Conservation (phyloP, 2,888 invertebrate species). For the Colletes collaris region DNA sequence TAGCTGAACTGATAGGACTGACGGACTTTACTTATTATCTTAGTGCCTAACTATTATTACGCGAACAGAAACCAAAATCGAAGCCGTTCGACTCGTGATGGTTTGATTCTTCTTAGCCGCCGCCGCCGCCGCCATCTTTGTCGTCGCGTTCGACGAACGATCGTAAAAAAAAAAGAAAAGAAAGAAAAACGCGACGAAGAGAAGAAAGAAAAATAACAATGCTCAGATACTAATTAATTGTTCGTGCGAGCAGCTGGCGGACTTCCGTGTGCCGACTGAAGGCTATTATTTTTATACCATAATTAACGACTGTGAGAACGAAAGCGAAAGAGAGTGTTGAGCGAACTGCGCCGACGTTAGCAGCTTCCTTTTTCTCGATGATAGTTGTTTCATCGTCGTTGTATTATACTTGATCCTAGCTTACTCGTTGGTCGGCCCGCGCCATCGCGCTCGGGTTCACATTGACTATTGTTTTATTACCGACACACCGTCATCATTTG, state of each 20-base stretch:
- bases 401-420: conserved; percentile 66
- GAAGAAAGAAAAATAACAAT: conserved; percentile 54
- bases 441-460: conserved; percentile 22
- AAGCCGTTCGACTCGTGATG: conserved; percentile 22
- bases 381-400: conserved; percentile 56
- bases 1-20: conserved; percentile 79
- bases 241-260: conserved; percentile 65
- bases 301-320: conserved; percentile 59
- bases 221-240: conserved; percentile 70
- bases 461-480: conserved; percentile 60
- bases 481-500: conserved; percentile 56
- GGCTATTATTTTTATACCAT: conserved; percentile 82
- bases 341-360: conserved; percentile 51
- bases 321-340: conserved; percentile 43
- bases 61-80: conserved; percentile 45
- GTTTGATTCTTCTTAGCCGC: conserved; percentile 24
- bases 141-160: conserved; percentile 9
- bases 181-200: not conserved
- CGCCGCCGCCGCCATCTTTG: conserved; percentile 6
- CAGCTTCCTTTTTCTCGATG: conserved; percentile 64
- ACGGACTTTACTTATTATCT: conserved; percentile 76
- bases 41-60: conserved; percentile 72
- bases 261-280: conserved; percentile 70
- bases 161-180: not conserved
- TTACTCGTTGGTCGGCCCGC: conserved; percentile 29